Evolutionary conservation across 2,888 invertebrate species (phyloP).

Genomic region (Slavum lentiscoides): DNA sequence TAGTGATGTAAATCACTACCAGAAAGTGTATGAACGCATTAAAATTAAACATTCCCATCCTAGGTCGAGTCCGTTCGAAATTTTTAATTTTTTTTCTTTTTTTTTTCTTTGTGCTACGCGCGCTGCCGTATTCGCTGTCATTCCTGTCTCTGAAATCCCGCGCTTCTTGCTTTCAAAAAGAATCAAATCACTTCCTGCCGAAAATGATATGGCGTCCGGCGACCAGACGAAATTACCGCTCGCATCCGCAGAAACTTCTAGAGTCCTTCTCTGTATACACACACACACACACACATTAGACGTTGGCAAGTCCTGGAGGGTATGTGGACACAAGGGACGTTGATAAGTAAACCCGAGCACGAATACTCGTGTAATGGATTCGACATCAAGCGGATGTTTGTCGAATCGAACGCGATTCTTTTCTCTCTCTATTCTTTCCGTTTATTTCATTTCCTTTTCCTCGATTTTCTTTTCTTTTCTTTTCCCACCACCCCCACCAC

Average conservation of each 20-base stretch:
- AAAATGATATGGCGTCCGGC: background rate
- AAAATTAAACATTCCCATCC: too few species aligned
- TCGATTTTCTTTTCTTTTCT: background rate
- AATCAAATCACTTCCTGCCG: too few species aligned
- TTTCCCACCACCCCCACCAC: too few species aligned
- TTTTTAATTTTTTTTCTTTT: too few species aligned
- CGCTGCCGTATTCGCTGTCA: too few species aligned
- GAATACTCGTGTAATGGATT: conserved; percentile 20
- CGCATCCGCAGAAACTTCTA: background rate
- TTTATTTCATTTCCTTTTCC: background rate
- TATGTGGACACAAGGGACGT: background rate
- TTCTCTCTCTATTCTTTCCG: background rate
- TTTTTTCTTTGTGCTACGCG: too few species aligned
- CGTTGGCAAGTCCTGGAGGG: background rate
- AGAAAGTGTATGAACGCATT: too few species aligned
- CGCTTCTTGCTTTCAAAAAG: too few species aligned
- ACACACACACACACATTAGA: background rate
- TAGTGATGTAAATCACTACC: too few species aligned
- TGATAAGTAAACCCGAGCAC: conserved; percentile 27
- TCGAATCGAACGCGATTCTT: conserved; percentile 14
- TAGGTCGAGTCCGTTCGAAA: too few species aligned
- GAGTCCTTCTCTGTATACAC: too few species aligned
- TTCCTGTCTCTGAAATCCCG: too few species aligned
- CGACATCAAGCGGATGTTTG: conserved; percentile 29
- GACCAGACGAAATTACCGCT: background rate